These are phyloP conservation scores for Scaptomyza pallida DNA, from an alignment of 1,140 invertebrate genomes.

Conservation along the genomic window DNA sequence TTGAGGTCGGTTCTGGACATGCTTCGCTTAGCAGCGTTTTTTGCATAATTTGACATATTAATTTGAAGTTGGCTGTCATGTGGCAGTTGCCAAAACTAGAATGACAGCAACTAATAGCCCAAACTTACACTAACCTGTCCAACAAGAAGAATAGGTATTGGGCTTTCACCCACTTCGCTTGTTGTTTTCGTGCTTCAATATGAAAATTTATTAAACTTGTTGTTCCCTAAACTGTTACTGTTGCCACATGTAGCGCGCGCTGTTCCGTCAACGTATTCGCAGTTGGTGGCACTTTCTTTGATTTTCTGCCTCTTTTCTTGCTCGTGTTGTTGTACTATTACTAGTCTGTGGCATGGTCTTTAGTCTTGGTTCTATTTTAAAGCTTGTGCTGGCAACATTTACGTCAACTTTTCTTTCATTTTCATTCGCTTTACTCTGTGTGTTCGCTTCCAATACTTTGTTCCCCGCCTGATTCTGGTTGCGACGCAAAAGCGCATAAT, in stretches of 20 bases:
- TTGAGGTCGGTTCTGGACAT: slow-evolving; percentile 50
- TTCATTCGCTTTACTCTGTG: slow-evolving; percentile 11
- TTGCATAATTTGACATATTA: slow-evolving; percentile 79
- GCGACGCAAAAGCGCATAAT: slow-evolving; percentile 59
- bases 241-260: slow-evolving; percentile 48
- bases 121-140: slow-evolving; percentile 13
- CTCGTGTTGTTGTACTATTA: background rate
- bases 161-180: background rate
- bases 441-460: slow-evolving; percentile 13
- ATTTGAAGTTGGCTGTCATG: slow-evolving; percentile 64
- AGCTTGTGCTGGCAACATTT: slow-evolving; percentile 31
- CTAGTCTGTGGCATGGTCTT: no score
- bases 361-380: slow-evolving; percentile 34
- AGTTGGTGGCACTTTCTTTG: slow-evolving; percentile 65
- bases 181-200: background rate
- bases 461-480: slow-evolving; percentile 26
- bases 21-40: slow-evolving; percentile 48
- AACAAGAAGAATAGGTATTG: background rate
- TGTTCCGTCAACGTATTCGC: slow-evolving; percentile 32
- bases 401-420: slow-evolving; percentile 35
- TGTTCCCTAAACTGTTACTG: slow-evolving; percentile 32
- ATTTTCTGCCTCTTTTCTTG: slow-evolving; percentile 12
- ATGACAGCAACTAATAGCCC: slow-evolving; percentile 59
- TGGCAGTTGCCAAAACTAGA: slow-evolving; percentile 13
- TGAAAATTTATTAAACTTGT: slow-evolving; percentile 13